Conservation (phyloP, 1,140 invertebrate species). For the Homarus americanus region DNA sequence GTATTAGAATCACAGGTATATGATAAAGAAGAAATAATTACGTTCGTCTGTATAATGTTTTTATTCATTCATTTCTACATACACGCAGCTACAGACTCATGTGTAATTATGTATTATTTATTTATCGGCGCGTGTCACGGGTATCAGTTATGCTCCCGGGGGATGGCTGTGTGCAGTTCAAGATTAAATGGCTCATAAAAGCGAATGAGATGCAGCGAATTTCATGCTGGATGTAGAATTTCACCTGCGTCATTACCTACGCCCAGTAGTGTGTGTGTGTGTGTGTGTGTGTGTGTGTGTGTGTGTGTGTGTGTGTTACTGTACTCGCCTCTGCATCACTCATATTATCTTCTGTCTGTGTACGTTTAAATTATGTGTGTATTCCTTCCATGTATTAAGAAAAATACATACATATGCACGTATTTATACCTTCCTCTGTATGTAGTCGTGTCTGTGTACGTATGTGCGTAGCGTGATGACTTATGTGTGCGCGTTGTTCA, state of each 20-base stretch:
- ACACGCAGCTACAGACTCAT: neutral
- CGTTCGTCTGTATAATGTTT: no score
- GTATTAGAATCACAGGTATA: no score
- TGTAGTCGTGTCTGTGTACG: neutral
- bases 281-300: no score
- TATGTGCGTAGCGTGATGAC: neutral
- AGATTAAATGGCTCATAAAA: neutral
- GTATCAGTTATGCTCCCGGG: neutral
- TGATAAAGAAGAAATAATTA: no score
- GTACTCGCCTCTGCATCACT: no score
- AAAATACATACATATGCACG: no score
- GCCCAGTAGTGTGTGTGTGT: no score
- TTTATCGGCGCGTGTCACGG: neutral
- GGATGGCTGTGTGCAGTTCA: neutral
- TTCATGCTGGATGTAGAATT: neutral
- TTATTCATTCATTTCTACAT: neutral
- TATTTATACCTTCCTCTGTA: no score
- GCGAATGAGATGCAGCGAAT: neutral
- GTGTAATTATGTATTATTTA: neutral
- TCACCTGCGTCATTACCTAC: neutral
- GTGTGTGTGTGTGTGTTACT: no score
- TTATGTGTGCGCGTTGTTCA: neutral
- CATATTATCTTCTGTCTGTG: no score
- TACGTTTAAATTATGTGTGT: no score
- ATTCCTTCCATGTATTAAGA: no score